phyloP scores from a whole-genome alignment of 1,140 invertebrate genomes.

The Armadillidium nasatum region DNA sequence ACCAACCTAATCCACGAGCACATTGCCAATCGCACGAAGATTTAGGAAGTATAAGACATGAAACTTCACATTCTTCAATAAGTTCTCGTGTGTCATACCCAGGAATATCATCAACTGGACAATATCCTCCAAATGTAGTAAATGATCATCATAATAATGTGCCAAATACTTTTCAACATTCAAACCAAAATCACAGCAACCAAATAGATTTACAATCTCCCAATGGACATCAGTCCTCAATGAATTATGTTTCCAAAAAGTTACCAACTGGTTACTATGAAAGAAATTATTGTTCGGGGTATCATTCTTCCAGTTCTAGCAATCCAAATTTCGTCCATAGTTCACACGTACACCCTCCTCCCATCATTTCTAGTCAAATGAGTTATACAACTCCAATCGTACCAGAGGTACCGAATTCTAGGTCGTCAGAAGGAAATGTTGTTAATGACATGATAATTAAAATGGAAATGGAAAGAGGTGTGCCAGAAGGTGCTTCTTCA shows the following conservation, averaged over 20 bases:
- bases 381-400: conserved; percentile 44
- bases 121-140: not conserved
- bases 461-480: conserved; percentile 35
- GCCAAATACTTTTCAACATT: not conserved
- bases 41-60: conserved; percentile 20
- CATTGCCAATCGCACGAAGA: conserved; percentile 36
- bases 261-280: not conserved
- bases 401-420: conserved; percentile 30
- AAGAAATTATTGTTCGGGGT: not conserved
- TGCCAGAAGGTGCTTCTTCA: conserved; percentile 39
- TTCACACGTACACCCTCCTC: not conserved
- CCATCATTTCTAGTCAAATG: conserved; percentile 37
- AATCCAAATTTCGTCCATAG: not conserved
- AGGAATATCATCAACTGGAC: conserved; percentile 20
- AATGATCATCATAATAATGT: not conserved
- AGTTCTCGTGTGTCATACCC: conserved; percentile 38
- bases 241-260: not conserved
- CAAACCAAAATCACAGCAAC: not conserved
- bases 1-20: conserved; percentile 29
- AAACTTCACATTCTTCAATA: conserved; percentile 31
- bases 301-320: not conserved
- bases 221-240: not conserved
- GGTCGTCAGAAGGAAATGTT: conserved; percentile 28
- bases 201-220: not conserved
- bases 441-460: conserved; percentile 38